These are phyloP conservation scores for Neodiprion pinetum DNA, from an alignment of 1,140 invertebrate species.

Conservation along the genomic window DNA sequence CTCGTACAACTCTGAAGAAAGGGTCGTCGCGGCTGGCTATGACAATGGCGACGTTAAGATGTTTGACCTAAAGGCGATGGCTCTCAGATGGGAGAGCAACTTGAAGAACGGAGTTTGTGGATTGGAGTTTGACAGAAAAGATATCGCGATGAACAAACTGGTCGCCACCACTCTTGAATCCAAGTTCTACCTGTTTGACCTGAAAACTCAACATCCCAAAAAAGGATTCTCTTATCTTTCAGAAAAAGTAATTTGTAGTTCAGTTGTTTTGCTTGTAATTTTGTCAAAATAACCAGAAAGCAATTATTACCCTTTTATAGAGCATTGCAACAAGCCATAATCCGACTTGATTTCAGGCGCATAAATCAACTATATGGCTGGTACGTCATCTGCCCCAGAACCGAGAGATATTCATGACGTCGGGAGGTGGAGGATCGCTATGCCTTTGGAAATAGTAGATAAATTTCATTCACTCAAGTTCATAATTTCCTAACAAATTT, in stretches of 20 bases:
- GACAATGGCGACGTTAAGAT: slow-evolving; percentile 97
- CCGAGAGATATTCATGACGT: slow-evolving; percentile 91
- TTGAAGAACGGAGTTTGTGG: slow-evolving; percentile 93
- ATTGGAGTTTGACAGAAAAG: slow-evolving; percentile 92
- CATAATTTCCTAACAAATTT: slow-evolving; percentile 12
- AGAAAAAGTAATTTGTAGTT: slow-evolving; percentile 69
- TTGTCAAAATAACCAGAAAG: neutral
- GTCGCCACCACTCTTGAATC: slow-evolving; percentile 92
- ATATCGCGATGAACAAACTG: slow-evolving; percentile 96
- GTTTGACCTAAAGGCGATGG: slow-evolving; percentile 90
- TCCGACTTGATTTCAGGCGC: slow-evolving; percentile 61
- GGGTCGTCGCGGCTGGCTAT: slow-evolving; percentile 89
- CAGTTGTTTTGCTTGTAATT: neutral
- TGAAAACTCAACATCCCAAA: slow-evolving; percentile 84
- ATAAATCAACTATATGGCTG: slow-evolving; percentile 87
- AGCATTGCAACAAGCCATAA: neutral
- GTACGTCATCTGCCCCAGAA: slow-evolving; percentile 92
- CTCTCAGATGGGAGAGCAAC: slow-evolving; percentile 89
- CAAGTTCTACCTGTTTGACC: slow-evolving; percentile 89
- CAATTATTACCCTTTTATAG: slow-evolving; percentile 9
- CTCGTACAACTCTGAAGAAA: slow-evolving; percentile 84
- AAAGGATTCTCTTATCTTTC: slow-evolving; percentile 83
- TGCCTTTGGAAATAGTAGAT: slow-evolving; percentile 94
- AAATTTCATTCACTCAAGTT: slow-evolving; percentile 16
- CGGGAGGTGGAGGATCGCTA: slow-evolving; percentile 86